Conservation (phyloP, 2,888 invertebrate genomes). For the Drosophila paracracens region DNA sequence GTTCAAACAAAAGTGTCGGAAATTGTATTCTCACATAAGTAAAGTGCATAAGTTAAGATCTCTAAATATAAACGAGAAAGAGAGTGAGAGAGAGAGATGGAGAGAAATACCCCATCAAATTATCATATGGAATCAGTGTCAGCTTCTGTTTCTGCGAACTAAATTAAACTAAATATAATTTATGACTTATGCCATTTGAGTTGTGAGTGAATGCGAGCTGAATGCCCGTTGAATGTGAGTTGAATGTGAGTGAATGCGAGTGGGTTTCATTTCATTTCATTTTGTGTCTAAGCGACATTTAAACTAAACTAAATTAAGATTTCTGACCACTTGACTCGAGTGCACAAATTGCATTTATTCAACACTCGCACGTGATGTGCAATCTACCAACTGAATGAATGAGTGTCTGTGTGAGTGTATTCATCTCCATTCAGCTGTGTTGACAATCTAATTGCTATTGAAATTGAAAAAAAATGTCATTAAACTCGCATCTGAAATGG, state of each 20-base stretch:
- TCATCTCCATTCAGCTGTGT: slow-evolving; percentile 56
- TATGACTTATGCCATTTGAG: slow-evolving; percentile 62
- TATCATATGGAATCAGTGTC: slow-evolving; percentile 46
- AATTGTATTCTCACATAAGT: slow-evolving; percentile 13
- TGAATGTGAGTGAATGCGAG: slow-evolving; percentile 4
- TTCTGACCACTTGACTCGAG: slow-evolving; percentile 67
- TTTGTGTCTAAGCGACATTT: slow-evolving; percentile 47
- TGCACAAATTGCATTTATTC: slow-evolving; percentile 73
- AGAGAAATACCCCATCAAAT: slow-evolving; percentile 14
- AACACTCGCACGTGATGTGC: slow-evolving; percentile 59
- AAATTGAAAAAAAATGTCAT: slow-evolving; percentile 50
- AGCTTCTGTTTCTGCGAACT: slow-evolving; percentile 39
- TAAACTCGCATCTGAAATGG: slow-evolving; percentile 64
- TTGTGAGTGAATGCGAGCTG: slow-evolving; percentile 18
- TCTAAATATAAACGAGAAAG: slow-evolving; percentile 1
- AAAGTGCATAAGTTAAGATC: slow-evolving; percentile 19
- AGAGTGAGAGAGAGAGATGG: no score
- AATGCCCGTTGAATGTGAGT: background rate
- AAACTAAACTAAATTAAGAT: slow-evolving; percentile 71
- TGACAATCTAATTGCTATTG: slow-evolving; percentile 57
- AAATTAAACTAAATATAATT: slow-evolving; percentile 77
- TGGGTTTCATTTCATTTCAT: background rate
- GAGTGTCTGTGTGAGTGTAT: background rate
- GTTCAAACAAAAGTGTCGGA: slow-evolving; percentile 52
- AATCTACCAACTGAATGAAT: slow-evolving; percentile 11